A percentile compares a stretch with the other conserved stretches of the same genome.
Conservation (phyloP, 2,888 invertebrate genomes). For the Hyposoter dolosus region DNA sequence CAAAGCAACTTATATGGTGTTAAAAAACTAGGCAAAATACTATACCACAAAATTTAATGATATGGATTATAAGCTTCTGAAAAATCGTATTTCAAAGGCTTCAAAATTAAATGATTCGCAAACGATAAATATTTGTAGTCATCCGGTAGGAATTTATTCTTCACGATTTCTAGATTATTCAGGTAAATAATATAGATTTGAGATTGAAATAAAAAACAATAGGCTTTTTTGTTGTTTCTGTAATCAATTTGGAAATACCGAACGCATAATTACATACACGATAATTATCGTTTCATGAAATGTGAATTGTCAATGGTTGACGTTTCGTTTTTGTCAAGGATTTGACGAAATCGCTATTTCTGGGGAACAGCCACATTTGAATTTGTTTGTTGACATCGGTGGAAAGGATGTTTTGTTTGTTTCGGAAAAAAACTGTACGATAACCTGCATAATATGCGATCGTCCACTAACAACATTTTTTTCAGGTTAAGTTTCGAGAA, state of each 20-base stretch:
- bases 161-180: not conserved
- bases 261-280: not conserved
- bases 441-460: slow-evolving; percentile 60
- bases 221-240: not conserved
- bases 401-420: slow-evolving; percentile 36
- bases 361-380: not conserved
- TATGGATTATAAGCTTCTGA: not conserved
- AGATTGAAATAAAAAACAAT: not conserved
- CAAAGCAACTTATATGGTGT: not conserved
- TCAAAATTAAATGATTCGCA: not conserved
- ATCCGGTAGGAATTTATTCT: not conserved
- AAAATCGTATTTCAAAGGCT: not conserved
- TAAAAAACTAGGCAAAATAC: not conserved
- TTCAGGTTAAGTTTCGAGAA: not conserved
- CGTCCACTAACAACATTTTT: slow-evolving; percentile 20
- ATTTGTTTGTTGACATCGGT: slow-evolving; percentile 16
- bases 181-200: not conserved
- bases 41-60: not conserved
- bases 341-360: not conserved
- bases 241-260: not conserved
- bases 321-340: not conserved
- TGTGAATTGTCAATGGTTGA: not conserved
- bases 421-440: slow-evolving; percentile 43
- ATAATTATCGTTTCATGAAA: not conserved
- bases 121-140: not conserved